Evolutionary conservation across 2,113 vertebrate genomes (phyloP).

Genomic region (Neomonachus schauinslandi): DNA sequence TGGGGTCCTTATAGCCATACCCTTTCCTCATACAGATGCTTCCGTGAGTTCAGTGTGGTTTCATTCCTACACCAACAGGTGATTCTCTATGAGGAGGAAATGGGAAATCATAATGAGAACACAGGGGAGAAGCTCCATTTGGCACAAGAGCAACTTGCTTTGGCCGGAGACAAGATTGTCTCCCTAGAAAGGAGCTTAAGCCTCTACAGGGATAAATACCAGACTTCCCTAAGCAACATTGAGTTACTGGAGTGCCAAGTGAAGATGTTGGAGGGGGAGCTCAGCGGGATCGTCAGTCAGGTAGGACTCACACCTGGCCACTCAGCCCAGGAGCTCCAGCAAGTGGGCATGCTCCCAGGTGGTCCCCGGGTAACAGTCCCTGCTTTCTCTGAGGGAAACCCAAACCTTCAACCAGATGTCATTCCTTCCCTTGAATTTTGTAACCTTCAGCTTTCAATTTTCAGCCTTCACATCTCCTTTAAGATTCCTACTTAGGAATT

Average conservation of each 20-base stretch:
- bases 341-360: not conserved
- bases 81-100: conserved; percentile 80
- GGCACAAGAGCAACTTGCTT: conserved; percentile 75
- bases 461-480: conserved; percentile 9
- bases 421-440: not conserved
- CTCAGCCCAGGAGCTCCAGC: not conserved
- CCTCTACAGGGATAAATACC: conserved; percentile 86
- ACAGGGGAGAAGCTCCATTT: conserved; percentile 78
- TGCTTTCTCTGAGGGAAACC: not conserved
- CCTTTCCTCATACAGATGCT: not conserved
- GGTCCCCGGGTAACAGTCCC: not conserved
- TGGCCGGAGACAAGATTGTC: conserved; percentile 79
- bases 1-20: not conserved
- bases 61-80: conserved; percentile 76
- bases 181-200: conserved; percentile 82
- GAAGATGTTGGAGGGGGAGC: conserved; percentile 82
- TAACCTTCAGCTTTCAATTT: not conserved
- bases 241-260: conserved; percentile 83
- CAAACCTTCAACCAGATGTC: not conserved
- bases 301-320: conserved; percentile 69
- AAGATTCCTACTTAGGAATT: not conserved
- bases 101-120: conserved; percentile 76
- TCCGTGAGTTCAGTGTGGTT: not conserved
- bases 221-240: conserved; percentile 82
- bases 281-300: conserved; percentile 81